Base-by-base conservation (phyloP, 2,797 vertebrate species). In the Onychomys leucogaster region DNA sequence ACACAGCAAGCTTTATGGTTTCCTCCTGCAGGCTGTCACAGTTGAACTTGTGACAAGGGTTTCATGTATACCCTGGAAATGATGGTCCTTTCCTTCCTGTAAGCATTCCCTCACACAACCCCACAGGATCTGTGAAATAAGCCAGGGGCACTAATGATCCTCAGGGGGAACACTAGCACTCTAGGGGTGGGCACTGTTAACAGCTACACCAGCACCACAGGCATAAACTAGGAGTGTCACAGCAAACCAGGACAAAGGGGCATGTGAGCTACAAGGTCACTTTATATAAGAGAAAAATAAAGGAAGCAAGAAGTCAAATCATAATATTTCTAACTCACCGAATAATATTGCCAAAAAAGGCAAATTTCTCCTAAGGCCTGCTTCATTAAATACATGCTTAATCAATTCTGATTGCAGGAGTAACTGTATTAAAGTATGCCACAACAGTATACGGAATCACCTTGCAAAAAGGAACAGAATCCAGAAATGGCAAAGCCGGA, bases 401-500 rank as follows among this genome's bases (percentile, higher is more conserved):
- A 85, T 94, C 65, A 59, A 82, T 85, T 85, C 83, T 75, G 69
- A 93, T 75, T 78, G 75, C 86, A 29, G 65, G 77, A 73, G 55
- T 75, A 25, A 69, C 37, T 41, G 27, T 43, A 78, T 76, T 73
- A 57, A 37, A 59, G 11, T 13, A 1, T 75, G 12, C 25, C 46
- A 27, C 78, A 63, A 73, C 41, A 89, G 16, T 43, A 14, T 9
- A 7, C 57, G 46, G 52, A 63, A 29, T 84, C 13, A 1, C 13
- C 63, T 46, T 32, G n/a, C 19, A 67, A 65, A 77, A 57, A 32
- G 43, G 37, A 49, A 11, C 12, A 3, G 55, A 32, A 41, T 52
- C 55, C 75, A 88, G 46, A 59, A 75, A 75, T 4, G 37, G 4
- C 19, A n/a, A 27, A 49, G 65, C 21, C 41, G 10, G 59, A 57